Evolutionary conservation across 37 sponge, comb jelly and placozoan species (phyloP), one percentile per base, ranked within the genome.

Genomic region (Aphrocallistes beatrix): DNA sequence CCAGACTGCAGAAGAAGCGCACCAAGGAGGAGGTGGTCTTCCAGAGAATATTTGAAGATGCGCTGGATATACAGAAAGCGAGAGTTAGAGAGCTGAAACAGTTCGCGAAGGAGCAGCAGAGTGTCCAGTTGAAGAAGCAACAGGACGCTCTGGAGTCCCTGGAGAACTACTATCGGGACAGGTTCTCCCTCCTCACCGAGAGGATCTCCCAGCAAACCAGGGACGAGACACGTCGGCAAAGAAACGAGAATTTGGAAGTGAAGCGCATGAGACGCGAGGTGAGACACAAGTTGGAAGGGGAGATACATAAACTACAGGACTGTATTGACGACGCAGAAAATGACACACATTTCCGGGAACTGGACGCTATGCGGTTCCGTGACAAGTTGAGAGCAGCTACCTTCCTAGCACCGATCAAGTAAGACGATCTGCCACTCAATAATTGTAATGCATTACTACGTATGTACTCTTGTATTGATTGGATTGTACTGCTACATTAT

Each of bases 91-190:
- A 92, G 82, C 39, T 92, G 88, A 42, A 38, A 39, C 51, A 84
- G 34, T 86, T 50, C 47, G 82, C 90, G 23, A 92, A 82, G 42
- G 93, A 92, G 84, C 69, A 88, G 40, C 83, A 84, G 48, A 21
- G 60, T 1, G 75, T 40, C n/a, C 51, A 83, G 30, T 49, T 81
- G n/a, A 39, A 87, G 51, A 30, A 34, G 0, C 86, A 84, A 1
- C 32, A 39, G 16, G 83, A 88, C 8, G 60, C 88, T 23, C 81
- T 92, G 28, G 90, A 92, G 50, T 85, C 90, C 19, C 81, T 92
- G 87, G 93, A 92, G 83, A 91, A 91, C 37, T 90, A 85, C 90
- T 92, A 92, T 50, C 81, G 85, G 39, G 93, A 92, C 50, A 88
- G 88, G 83, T 88, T 92, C 39, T 39, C 82, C 23, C 51, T 92